Evolutionary conservation across 1,140 invertebrate species (phyloP).

Genomic region (Dryas iulia): DNA sequence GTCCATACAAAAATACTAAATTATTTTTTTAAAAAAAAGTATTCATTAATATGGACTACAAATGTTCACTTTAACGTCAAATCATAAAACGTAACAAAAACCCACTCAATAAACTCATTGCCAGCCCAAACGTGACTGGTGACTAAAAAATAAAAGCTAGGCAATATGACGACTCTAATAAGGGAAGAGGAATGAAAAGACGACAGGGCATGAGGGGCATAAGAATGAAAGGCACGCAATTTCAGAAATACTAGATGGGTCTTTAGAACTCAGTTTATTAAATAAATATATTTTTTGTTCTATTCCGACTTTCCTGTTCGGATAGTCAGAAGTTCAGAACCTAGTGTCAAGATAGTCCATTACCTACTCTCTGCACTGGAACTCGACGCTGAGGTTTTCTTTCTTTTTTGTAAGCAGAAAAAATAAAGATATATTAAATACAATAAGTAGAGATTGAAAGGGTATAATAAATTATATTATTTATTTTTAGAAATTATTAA

Average conservation of each 20-base stretch:
- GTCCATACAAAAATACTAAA: too few species aligned
- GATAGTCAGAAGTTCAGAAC: too few species aligned
- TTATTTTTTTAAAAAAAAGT: not conserved
- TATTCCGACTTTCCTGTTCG: too few species aligned
- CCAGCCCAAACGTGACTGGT: conserved; percentile 28
- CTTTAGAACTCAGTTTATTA: not conserved
- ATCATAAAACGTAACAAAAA: conserved; percentile 21
- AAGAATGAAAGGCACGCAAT: conserved; percentile 34
- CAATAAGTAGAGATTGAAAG: too few species aligned
- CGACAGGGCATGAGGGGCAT: conserved; percentile 39
- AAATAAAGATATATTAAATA: too few species aligned
- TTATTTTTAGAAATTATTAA: too few species aligned
- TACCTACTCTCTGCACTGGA: too few species aligned
- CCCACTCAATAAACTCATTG: conserved; percentile 31
- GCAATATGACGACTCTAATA: conserved; percentile 39
- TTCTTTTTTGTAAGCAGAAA: too few species aligned
- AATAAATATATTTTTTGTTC: not conserved
- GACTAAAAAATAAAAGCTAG: conserved; percentile 47
- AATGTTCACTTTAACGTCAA: conserved; percentile 12
- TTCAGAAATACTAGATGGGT: not conserved
- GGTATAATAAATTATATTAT: too few species aligned
- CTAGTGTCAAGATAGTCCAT: too few species aligned
- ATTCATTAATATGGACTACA: conserved; percentile 22
- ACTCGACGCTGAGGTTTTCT: too few species aligned
- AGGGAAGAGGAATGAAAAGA: conserved; percentile 42